Percentiles rank a stretch among this genome's conserved stretches.
phyloP scores from a whole-genome alignment of 2,888 invertebrate genomes.

The Pardosa pseudoannulata region DNA sequence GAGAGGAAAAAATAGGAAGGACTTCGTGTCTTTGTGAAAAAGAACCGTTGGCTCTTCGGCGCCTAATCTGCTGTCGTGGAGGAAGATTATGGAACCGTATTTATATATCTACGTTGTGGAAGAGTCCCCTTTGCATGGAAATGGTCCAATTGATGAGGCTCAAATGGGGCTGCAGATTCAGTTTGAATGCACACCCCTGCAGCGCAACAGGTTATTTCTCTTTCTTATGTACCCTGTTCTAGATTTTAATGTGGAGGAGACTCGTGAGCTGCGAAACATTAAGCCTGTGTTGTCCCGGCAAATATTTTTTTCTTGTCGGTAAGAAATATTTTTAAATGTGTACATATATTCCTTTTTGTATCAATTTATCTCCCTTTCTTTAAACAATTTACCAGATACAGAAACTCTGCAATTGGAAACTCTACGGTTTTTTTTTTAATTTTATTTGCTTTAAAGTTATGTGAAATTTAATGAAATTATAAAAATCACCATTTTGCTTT shows the following conservation, averaged over 20 bases:
- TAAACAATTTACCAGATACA: too few relatives aligned
- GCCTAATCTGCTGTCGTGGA: slow-evolving; percentile 28
- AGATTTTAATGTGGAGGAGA: not conserved
- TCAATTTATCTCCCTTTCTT: too few relatives aligned
- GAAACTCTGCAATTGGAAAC: too few relatives aligned
- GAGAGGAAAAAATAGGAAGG: not conserved
- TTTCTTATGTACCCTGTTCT: not conserved
- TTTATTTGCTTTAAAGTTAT: too few relatives aligned
- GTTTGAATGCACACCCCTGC: slow-evolving; percentile 42
- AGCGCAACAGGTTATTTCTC: slow-evolving; percentile 54
- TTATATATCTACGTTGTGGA: slow-evolving; percentile 40
- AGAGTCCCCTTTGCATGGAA: slow-evolving; percentile 57
- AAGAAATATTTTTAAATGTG: too few relatives aligned
- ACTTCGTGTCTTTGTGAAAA: not conserved
- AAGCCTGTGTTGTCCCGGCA: not conserved
- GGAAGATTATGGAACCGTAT: slow-evolving; percentile 57
- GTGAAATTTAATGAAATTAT: too few relatives aligned
- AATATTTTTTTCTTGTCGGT: too few relatives aligned
- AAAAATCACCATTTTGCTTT: too few relatives aligned
- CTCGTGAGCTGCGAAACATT: not conserved
- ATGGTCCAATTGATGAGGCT: slow-evolving; percentile 59
- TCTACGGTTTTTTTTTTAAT: too few relatives aligned
- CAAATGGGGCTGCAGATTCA: slow-evolving; percentile 40
- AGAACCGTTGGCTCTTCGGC: slow-evolving; percentile 2
- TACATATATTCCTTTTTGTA: too few relatives aligned